A percentile compares a stretch with the other conserved stretches of the same genome.
Conservation (phyloP, 2,113 vertebrate species). For the Micronycteris hirsuta region DNA sequence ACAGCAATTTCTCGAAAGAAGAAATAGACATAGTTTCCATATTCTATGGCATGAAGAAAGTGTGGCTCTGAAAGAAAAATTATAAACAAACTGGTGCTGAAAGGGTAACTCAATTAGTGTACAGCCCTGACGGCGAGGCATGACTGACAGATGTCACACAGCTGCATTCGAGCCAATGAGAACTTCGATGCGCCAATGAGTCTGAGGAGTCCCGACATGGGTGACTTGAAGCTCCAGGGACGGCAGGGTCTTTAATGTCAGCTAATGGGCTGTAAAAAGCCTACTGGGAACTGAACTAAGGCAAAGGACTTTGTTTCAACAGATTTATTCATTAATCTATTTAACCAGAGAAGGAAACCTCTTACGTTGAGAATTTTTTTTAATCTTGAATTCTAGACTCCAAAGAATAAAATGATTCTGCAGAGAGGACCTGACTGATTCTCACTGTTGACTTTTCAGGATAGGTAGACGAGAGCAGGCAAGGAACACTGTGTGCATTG, state of each 20-base stretch:
- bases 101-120: neutral
- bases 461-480: neutral
- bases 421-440: neutral
- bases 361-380: slow-evolving; percentile 6
- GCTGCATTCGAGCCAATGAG: neutral
- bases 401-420: slow-evolving; percentile 11
- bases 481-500: neutral
- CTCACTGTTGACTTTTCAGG: neutral
- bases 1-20: slow-evolving; percentile 99
- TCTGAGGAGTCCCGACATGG: slow-evolving; percentile 9
- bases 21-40: slow-evolving; percentile 98
- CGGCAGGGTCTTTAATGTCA: slow-evolving; percentile 52
- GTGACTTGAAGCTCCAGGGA: slow-evolving; percentile 59
- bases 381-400: slow-evolving; percentile 38
- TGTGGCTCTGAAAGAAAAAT: slow-evolving; percentile 91
- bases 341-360: slow-evolving; percentile 62
- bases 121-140: neutral
- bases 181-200: neutral
- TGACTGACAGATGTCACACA: neutral
- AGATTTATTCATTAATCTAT: slow-evolving; percentile 66
- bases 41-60: slow-evolving; percentile 98
- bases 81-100: slow-evolving; percentile 34
- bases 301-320: slow-evolving; percentile 67
- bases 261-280: slow-evolving; percentile 70
- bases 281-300: slow-evolving; percentile 66